Evolutionary conservation across 2,797 vertebrate genomes (phyloP).

Genomic region (Pelochelys cantorii): DNA sequence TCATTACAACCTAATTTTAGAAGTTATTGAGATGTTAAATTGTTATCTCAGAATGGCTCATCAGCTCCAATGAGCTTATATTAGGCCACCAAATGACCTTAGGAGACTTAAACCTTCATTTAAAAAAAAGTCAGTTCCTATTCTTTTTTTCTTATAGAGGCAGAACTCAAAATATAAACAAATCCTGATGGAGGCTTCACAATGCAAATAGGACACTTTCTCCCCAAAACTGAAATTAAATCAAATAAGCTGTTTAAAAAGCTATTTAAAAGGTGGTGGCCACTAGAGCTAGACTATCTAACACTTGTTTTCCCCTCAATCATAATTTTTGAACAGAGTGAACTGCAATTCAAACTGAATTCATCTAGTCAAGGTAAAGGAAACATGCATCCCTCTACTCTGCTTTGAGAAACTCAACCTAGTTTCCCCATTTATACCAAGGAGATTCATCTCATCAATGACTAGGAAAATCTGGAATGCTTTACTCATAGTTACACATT

Average conservation of each 20-base stretch:
- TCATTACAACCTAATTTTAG: not conserved
- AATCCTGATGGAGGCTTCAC: not conserved
- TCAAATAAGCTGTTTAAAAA: not conserved
- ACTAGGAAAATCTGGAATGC: not conserved
- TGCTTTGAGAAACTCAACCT: not conserved
- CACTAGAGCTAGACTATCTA: not conserved
- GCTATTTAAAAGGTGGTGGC: not conserved
- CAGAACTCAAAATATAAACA: not conserved
- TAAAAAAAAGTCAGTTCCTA: not conserved
- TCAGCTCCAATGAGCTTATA: slow-evolving; percentile 6
- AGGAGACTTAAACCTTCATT: not conserved
- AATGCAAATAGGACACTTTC: not conserved
- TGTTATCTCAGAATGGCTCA: slow-evolving; percentile 22
- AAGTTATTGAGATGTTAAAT: slow-evolving; percentile 27
- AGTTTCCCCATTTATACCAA: not conserved
- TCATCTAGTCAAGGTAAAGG: not conserved
- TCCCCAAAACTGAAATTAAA: not conserved
- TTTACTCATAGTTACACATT: not conserved
- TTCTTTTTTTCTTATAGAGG: not conserved
- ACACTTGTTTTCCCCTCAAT: not conserved
- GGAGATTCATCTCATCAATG: not conserved
- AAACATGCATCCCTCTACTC: not conserved
- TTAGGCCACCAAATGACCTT: not conserved
- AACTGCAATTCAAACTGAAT: not conserved
- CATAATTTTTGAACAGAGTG: fast-evolving